These are phyloP conservation scores for Mustela lutreola DNA, from an alignment of 2,113 vertebrate genomes.

Conservation along the genomic window DNA sequence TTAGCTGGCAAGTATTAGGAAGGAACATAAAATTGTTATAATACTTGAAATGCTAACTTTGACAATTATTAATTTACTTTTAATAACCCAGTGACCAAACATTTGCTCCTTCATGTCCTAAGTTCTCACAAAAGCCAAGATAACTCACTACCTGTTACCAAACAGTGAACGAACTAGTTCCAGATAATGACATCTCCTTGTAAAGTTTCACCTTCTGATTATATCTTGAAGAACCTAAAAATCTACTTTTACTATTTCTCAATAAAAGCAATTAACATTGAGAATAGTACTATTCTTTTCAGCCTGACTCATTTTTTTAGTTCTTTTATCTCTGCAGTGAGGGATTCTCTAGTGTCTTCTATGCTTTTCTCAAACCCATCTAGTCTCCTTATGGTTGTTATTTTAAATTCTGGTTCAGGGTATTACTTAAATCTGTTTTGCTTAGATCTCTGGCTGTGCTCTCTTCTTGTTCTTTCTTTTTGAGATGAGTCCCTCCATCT, in stretches of 20 bases:
- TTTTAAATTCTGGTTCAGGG: not conserved
- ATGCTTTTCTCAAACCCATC: not conserved
- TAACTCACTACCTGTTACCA: not conserved
- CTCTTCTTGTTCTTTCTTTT: not conserved
- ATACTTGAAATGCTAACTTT: not conserved
- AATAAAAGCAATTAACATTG: not conserved
- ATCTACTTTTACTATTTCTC: not conserved
- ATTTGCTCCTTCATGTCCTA: not conserved
- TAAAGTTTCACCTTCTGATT: not conserved
- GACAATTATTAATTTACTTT: constrained; percentile 23
- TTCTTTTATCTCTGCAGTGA: not conserved
- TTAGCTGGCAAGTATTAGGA: not conserved
- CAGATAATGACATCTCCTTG: not conserved
- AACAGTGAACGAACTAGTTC: not conserved
- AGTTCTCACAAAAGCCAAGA: not conserved
- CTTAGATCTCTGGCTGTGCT: not conserved
- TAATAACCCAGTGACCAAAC: not conserved
- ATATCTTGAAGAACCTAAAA: not conserved
- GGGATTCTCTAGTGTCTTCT: not conserved
- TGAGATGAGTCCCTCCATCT: not conserved
- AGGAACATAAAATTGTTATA: not conserved
- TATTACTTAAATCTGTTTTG: not conserved
- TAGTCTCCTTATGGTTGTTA: not conserved
- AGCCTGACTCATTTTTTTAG: not conserved
- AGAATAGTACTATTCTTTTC: not conserved